Evolutionary conservation across 1,140 invertebrate genomes (phyloP).

Genomic region (Teleogryllus occipitalis): DNA sequence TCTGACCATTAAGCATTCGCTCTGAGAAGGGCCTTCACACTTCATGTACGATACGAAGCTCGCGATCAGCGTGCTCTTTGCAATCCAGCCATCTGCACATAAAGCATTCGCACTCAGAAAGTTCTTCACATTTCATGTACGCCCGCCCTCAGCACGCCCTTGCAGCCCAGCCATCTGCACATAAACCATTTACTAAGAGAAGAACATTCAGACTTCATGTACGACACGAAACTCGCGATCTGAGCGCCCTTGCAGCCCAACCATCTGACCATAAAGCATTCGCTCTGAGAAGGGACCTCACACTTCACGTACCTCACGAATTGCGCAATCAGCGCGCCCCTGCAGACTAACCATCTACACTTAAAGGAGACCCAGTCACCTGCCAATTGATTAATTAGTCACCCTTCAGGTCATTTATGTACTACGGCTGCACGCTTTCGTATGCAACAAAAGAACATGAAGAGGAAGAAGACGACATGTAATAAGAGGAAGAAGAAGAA

Average conservation of each 20-base stretch:
- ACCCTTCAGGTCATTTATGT: no score
- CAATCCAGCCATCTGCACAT: slow-evolving; percentile 61
- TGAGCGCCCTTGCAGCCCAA: slow-evolving; percentile 81
- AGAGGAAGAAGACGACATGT: no score
- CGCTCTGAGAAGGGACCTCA: no score
- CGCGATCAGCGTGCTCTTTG: slow-evolving; percentile 80
- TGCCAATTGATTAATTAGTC: no score
- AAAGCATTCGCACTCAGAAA: no score
- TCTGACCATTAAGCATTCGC: slow-evolving; percentile 37
- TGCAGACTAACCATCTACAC: slow-evolving; percentile 67
- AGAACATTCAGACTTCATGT: no score
- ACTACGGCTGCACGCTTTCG: no score
- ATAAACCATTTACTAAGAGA: no score
- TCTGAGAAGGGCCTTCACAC: no score
- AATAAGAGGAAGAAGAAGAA: no score
- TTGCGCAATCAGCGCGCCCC: slow-evolving; percentile 78
- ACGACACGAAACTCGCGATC: slow-evolving; percentile 44
- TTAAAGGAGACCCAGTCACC: no score
- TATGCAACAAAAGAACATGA: no score
- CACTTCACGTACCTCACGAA: slow-evolving; percentile 46
- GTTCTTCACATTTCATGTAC: slow-evolving; percentile 52
- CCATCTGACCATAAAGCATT: slow-evolving; percentile 45
- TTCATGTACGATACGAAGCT: slow-evolving; percentile 74
- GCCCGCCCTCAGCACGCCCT: slow-evolving; percentile 78
- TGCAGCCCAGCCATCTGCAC: slow-evolving; percentile 67